Percentiles rank a stretch among this genome's conserved stretches.
These are phyloP conservation scores for Decapterus maruadsi DNA, from an alignment of 2,797 vertebrate species.

Conservation along the genomic window DNA sequence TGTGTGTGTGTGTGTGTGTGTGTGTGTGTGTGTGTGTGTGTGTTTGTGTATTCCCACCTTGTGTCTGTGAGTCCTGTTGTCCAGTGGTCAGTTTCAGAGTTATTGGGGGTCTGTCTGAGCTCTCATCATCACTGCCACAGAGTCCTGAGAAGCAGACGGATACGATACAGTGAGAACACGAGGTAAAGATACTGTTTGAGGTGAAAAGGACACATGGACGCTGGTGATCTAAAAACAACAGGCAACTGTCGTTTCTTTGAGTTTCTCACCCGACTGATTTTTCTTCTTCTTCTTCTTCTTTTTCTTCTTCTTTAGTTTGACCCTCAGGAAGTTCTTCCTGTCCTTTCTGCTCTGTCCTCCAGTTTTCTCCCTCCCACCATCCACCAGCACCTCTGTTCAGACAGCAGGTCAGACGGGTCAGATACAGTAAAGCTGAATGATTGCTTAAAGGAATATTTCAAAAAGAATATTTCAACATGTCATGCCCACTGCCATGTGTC, in stretches of 20 bases:
- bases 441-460: too few relatives aligned
- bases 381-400: slow-evolving; percentile 76
- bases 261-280: slow-evolving; percentile 81
- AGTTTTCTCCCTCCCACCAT: slow-evolving; percentile 73
- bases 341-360: slow-evolving; percentile 88
- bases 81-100: slow-evolving; percentile 38
- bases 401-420: neutral
- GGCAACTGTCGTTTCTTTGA: too few relatives aligned
- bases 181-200: neutral
- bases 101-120: slow-evolving; percentile 45
- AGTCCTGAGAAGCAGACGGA: slow-evolving; percentile 46
- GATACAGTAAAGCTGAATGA: neutral
- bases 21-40: neutral
- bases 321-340: slow-evolving; percentile 89
- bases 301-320: slow-evolving; percentile 93
- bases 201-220: neutral
- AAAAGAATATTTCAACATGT: too few relatives aligned
- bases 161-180: neutral
- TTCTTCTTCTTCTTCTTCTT: slow-evolving; percentile 95
- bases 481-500: too few relatives aligned
- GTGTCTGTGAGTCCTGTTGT: slow-evolving; percentile 16
- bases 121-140: slow-evolving; percentile 74
- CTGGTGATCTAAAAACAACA: neutral
- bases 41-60: slow-evolving; percentile 47
- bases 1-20: neutral